Evolutionary conservation across 2,888 invertebrate genomes (phyloP).

Genomic region (Chrysolina haemoptera): DNA sequence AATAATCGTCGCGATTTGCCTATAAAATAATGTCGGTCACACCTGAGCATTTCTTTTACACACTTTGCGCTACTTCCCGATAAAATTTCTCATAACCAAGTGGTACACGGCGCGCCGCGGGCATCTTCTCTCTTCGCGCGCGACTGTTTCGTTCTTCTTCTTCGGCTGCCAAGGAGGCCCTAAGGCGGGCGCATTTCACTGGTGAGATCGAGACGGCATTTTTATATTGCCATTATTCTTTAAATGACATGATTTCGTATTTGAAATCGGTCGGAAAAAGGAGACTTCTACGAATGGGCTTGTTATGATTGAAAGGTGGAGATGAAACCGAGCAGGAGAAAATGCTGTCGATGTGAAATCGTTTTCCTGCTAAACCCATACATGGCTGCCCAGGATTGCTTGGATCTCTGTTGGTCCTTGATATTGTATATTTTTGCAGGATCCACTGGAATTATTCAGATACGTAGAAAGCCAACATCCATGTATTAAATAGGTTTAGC

Average conservation of each 20-base stretch:
- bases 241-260: constrained; percentile 48
- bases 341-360: constrained; percentile 3
- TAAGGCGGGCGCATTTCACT: constrained; percentile 44
- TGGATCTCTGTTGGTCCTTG: no score
- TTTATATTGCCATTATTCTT: constrained; percentile 52
- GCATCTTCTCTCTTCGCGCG: constrained; percentile 11
- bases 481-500: no score
- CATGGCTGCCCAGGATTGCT: background rate
- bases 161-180: constrained; percentile 10
- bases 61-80: constrained; percentile 49
- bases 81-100: constrained; percentile 61
- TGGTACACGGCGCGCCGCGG: constrained; percentile 57
- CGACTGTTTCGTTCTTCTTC: constrained; percentile 13
- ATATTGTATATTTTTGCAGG: no score
- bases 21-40: constrained; percentile 45
- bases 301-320: constrained; percentile 16
- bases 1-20: constrained; percentile 26
- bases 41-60: constrained; percentile 47
- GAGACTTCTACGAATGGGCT: constrained; percentile 15
- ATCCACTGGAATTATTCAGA: no score
- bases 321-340: constrained; percentile 21
- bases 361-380: background rate
- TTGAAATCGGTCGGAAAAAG: constrained; percentile 25
- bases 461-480: no score
- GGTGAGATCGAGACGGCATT: constrained; percentile 50